Base-by-base conservation (phyloP, 2,888 invertebrate species). In the Apoda limacodes region DNA sequence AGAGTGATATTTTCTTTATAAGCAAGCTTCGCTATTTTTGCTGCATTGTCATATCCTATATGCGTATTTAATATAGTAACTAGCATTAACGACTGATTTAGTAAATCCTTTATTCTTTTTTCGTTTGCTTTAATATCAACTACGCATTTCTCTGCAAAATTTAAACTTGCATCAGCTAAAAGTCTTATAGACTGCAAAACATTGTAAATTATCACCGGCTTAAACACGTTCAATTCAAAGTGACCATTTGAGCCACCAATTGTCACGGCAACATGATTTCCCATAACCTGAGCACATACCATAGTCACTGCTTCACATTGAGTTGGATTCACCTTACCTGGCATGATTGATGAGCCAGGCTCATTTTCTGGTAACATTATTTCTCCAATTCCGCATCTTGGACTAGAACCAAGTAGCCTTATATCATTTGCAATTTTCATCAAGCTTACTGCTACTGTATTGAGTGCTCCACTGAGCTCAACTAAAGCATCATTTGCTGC, bases 241-340 rank as follows among this genome's bases (percentile, higher is more conserved):
- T 22, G 5, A 10, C 22, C 22, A 4, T 22, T 4, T 4, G 22
- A 5, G n/a, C 22, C 22, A 4, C 9, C 5, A 22, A 22, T 5
- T 10, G 22, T 5, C n/a, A 22, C n/a, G n/a, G 22, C n/a, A 5
- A 9, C n/a, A 22, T 27, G 15, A 13, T 27, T 27, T 14, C 27
- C 27, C 17, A 27, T 14, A n/a, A 27, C 27, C 11, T 27, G 27
- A n/a, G 17, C 9, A 15, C 15, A 13, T 9, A 17, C 13, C 27
- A 27, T 27, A 5, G 27, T 17, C 9, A 27, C 5, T 9, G 19
- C 19, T 17, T 27, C 27, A 9, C 9, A n/a, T 14, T 14, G 17
- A 5, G 27, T 27, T 6, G 27, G 27, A 10, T 15, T 27, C 17
- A 27, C 27, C 6, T 14, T 27, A 14, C 27, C 27, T 9, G 27